Evolutionary conservation across 2,888 invertebrate genomes (phyloP).

Genomic region (Onchidella celtica): DNA sequence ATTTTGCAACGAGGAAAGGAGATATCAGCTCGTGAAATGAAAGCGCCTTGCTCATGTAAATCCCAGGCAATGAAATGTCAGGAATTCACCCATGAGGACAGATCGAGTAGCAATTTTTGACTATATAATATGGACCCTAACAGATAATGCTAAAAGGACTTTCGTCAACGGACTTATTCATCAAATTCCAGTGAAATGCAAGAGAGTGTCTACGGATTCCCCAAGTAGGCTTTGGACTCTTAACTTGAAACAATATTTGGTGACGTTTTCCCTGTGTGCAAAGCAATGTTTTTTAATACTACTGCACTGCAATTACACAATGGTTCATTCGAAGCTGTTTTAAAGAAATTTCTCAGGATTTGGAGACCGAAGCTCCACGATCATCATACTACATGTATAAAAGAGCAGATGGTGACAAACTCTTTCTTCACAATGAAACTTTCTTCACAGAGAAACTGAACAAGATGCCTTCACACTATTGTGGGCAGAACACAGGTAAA

Average conservation of each 20-base stretch:
- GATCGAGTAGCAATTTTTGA: not conserved
- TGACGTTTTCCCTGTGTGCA: not conserved
- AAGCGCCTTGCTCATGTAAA: constrained; percentile 11
- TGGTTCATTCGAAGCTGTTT: constrained; percentile 14
- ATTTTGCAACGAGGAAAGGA: not conserved
- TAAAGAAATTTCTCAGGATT: not conserved
- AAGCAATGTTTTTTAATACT: not conserved
- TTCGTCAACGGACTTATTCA: not conserved
- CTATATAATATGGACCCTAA: not conserved
- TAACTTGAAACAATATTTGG: not conserved
- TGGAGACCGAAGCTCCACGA: not conserved
- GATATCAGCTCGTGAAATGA: not conserved
- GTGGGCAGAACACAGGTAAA: constrained; percentile 1
- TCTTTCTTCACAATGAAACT: not conserved
- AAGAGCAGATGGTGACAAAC: not conserved
- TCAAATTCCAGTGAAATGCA: not conserved
- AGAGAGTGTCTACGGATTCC: constrained; percentile 6
- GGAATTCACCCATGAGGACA: constrained; percentile 9
- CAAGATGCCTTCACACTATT: not conserved
- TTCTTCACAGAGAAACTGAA: constrained; percentile 11
- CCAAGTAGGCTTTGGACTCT: not conserved
- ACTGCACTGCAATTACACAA: not conserved
- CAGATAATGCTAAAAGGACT: not conserved
- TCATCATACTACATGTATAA: not conserved
- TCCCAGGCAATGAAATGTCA: not conserved